phyloP scores from a whole-genome alignment of 2,888 invertebrate species.

The Pristionchus arcanus region DNA sequence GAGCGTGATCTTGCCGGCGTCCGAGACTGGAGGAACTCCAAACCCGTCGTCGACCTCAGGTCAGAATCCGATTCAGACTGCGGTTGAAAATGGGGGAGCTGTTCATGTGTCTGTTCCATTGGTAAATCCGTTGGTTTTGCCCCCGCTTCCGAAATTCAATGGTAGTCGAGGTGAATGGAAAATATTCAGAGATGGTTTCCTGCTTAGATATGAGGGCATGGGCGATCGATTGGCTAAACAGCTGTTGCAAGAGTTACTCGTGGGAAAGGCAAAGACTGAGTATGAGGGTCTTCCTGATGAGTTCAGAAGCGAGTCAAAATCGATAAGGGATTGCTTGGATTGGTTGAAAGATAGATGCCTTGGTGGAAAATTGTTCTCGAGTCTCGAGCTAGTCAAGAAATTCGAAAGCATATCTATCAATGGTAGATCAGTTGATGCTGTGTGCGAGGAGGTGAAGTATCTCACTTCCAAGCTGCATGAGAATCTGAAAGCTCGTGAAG shows the following conservation, averaged over 20 bases:
- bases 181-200: neutral
- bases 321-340: neutral
- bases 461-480: neutral
- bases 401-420: neutral
- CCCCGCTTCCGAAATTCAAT: too few species aligned
- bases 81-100: neutral
- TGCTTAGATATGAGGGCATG: neutral
- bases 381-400: neutral
- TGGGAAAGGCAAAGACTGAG: neutral
- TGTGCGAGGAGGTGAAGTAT: neutral
- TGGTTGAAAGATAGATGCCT: neutral
- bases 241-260: neutral
- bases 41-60: neutral
- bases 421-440: neutral
- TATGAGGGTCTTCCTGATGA: neutral
- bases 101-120: too few species aligned
- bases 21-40: neutral
- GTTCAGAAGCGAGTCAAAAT: neutral
- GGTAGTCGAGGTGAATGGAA: neutral
- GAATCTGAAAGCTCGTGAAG: too few species aligned
- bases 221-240: neutral
- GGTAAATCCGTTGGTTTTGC: neutral
- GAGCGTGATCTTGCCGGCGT: neutral
- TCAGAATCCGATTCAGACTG: neutral
- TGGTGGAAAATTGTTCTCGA: neutral